Percentiles rank a stretch among this genome's conserved stretches.
phyloP scores from a whole-genome alignment of 2,797 vertebrate species.

The Hydrolagus colliei region DNA sequence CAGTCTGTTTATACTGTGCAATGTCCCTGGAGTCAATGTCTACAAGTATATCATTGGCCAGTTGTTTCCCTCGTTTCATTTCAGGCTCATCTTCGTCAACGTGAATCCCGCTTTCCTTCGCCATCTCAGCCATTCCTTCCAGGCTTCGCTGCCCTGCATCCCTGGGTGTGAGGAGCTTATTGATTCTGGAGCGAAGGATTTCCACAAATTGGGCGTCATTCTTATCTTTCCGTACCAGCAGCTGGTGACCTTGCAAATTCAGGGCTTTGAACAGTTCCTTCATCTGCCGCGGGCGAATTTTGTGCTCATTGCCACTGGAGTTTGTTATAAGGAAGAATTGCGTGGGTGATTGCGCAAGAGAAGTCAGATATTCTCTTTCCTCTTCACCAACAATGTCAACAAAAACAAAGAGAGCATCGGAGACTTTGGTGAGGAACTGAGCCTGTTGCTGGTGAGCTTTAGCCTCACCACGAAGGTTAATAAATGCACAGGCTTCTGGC shows the following conservation, averaged over 20 bases:
- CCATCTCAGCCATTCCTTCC: conserved; percentile 50
- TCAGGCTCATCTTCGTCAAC: conserved; percentile 62
- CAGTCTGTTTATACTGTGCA: conserved; percentile 46
- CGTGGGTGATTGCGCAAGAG: conserved; percentile 41
- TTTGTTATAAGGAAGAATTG: conserved; percentile 50
- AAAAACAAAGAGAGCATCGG: conserved; percentile 66
- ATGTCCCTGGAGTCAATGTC: conserved; percentile 41
- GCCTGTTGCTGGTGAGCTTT: conserved; percentile 54
- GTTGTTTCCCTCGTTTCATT: conserved; percentile 50
- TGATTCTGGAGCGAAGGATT: conserved; percentile 43
- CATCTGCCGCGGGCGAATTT: not conserved
- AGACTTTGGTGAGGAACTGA: conserved; percentile 58
- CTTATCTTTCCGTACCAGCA: conserved; percentile 41
- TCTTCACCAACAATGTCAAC: conserved; percentile 56
- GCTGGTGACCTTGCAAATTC: conserved; percentile 36
- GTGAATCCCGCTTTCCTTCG: conserved; percentile 48
- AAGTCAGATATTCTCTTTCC: conserved; percentile 44
- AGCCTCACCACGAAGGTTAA: conserved; percentile 66
- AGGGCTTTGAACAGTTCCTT: conserved; percentile 36
- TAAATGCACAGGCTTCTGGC: conserved; percentile 57
- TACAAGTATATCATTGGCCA: conserved; percentile 50
- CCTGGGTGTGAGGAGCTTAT: conserved; percentile 41
- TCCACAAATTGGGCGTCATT: conserved; percentile 47
- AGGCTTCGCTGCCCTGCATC: conserved; percentile 49
- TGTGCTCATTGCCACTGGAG: conserved; percentile 33